A percentile compares a stretch with the other conserved stretches of the same genome.
Conservation (phyloP, 1,140 invertebrate species). For the Zaprionus tsacasi region DNA sequence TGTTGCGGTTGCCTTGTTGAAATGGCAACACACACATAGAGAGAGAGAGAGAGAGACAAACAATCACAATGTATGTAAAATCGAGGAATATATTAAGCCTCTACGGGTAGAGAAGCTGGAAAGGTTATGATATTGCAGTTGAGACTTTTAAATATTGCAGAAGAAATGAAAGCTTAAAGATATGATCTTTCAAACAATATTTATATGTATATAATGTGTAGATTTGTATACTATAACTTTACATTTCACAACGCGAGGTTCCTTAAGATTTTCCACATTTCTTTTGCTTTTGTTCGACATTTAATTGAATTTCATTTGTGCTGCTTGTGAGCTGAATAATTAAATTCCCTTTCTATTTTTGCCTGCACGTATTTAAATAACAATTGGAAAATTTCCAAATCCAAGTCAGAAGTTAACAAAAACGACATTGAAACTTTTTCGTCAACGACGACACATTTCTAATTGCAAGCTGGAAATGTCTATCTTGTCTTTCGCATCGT, state of each 20-base stretch:
- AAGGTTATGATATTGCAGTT: neutral
- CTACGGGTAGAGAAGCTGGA: neutral
- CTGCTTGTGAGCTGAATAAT: conserved; percentile 4
- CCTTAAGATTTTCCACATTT: neutral
- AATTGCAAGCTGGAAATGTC: conserved; percentile 6
- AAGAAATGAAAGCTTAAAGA: too few species aligned
- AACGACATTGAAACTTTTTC: conserved; percentile 5
- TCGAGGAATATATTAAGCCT: neutral
- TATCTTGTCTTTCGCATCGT: neutral
- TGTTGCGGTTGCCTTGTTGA: conserved; percentile 37
- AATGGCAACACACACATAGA: conserved; percentile 1
- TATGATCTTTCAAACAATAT: too few species aligned
- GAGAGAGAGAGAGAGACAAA: neutral
- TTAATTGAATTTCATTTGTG: conserved; percentile 9
- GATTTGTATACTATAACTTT: too few species aligned
- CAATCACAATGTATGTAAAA: conserved; percentile 3
- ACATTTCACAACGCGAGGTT: too few species aligned
- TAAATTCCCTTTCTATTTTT: conserved; percentile 1
- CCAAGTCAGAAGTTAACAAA: neutral
- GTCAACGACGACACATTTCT: conserved; percentile 3
- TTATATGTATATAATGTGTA: too few species aligned
- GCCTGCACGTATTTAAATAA: neutral
- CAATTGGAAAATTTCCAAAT: neutral
- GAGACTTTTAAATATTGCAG: neutral
- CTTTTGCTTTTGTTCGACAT: neutral